Evolutionary conservation across 92 coral and sea anemone genomes (phyloP).

Genomic region (Palythoa heliodiscus): DNA sequence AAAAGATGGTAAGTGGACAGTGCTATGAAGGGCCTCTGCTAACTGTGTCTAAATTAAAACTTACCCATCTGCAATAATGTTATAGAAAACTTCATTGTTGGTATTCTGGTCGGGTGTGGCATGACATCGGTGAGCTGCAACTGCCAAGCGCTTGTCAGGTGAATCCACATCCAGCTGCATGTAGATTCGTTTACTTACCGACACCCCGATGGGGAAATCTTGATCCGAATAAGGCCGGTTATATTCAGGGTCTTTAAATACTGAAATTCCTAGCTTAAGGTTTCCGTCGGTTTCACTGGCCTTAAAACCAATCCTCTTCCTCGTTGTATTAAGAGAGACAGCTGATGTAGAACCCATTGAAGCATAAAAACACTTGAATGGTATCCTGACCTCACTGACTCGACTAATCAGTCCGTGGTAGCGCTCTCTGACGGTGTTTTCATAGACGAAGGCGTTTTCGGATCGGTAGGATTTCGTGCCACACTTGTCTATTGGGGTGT

Average conservation of each 20-base stretch:
- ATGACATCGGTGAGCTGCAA: conserved; percentile 80
- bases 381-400: conserved; percentile 71
- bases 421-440: conserved; percentile 69
- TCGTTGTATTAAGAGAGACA: conserved; percentile 62
- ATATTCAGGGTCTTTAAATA: conserved; percentile 67
- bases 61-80: conserved; percentile 76
- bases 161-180: conserved; percentile 72
- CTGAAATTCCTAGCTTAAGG: conserved; percentile 68
- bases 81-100: conserved; percentile 68
- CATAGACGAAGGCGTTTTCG: conserved; percentile 69
- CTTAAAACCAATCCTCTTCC: conserved; percentile 68
- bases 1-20: too few species aligned
- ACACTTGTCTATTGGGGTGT: conserved; percentile 65
- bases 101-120: conserved; percentile 89
- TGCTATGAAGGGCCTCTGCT: too few species aligned
- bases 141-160: conserved; percentile 73
- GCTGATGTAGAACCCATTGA: conserved; percentile 68
- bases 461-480: conserved; percentile 69
- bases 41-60: background rate
- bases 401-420: conserved; percentile 67
- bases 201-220: conserved; percentile 82
- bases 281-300: conserved; percentile 68
- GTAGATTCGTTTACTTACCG: conserved; percentile 67
- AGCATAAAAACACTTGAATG: conserved; percentile 82
- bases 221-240: conserved; percentile 70